phyloP scores from a whole-genome alignment of 2,113 vertebrate genomes.

The Tretioscincus oriximinensis region DNA sequence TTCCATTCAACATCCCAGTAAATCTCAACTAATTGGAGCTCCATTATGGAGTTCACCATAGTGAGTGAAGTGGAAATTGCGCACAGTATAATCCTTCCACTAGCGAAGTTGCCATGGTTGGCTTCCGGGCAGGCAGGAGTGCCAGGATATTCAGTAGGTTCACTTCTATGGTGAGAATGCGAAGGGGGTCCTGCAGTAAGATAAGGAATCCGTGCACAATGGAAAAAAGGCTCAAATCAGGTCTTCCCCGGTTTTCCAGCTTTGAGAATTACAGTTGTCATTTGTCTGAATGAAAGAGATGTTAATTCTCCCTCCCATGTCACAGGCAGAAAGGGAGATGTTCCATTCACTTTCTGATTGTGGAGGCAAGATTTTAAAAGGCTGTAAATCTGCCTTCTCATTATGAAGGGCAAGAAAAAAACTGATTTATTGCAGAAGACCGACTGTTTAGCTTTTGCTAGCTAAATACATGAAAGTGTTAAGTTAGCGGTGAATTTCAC shows the following conservation, averaged over 20 bases:
- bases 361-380: slow-evolving; percentile 69
- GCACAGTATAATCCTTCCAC: too few species aligned
- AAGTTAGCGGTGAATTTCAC: slow-evolving; percentile 44
- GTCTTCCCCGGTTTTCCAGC: background rate
- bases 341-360: slow-evolving; percentile 63
- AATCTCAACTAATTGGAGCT: too few species aligned
- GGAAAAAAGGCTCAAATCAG: background rate
- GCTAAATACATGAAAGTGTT: slow-evolving; percentile 43
- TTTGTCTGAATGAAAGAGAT: slow-evolving; percentile 69
- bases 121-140: background rate
- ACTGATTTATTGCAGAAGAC: slow-evolving; percentile 77
- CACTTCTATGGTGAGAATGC: background rate
- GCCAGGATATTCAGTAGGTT: background rate
- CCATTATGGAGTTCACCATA: too few species aligned
- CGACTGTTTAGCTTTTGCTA: slow-evolving; percentile 69
- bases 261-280: slow-evolving; percentile 62
- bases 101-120: too few species aligned
- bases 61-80: too few species aligned
- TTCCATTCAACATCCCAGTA: too few species aligned
- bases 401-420: slow-evolving; percentile 74
- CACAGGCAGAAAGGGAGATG: slow-evolving; percentile 57
- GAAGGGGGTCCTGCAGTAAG: background rate
- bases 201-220: background rate
- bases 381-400: slow-evolving; percentile 78
- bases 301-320: slow-evolving; percentile 64